Evolutionary conservation across 2,113 vertebrate genomes (phyloP), one percentile per base, ranked within the genome.

Genomic region (Nothocercus nigrocapillus): DNA sequence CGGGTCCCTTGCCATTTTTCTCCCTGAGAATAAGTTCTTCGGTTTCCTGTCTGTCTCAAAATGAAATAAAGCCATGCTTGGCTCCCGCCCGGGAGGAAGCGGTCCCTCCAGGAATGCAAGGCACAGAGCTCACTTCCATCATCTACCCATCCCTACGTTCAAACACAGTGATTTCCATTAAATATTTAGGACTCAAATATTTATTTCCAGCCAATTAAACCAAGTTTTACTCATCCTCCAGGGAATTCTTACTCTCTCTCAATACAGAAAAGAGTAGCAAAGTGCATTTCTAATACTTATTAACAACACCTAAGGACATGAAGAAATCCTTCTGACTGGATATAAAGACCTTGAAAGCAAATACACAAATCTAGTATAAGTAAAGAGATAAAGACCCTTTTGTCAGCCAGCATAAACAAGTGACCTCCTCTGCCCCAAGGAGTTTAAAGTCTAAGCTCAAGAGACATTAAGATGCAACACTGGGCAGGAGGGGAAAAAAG

Each of bases 121-220:
- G 74, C 11, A 74, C 13, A 94, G 42, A 96, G 85, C 20, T 90
- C 64, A 61, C 61, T 91, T 93, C 73, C 70, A 74, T 82, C 77
- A 73, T 63, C 74, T 73, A 72, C 69, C 81, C 61, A 69, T 53
- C 6, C 36, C 45, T 91, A 89, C 69, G 64, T 53, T 76, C 87
- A 85, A 95, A 94, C 77, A 82, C 54, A 58, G 44, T 49, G 47
- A 62, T 81, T 94, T 72, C 87, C 74, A 96, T 87, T 96, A 97
- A 97, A 93, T 85, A 96, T 96, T 96, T 86, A 93, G 67, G 90
- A 88, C 85, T 90, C 90, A 75, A 96, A 95, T 94, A 93, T 70
- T 80, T 95, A 82, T 93, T 95, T 73, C 76, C 51, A 87, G 85
- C 82, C 96, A 91, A 92, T 95, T 89, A 95, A 96, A 90, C 2